Base-by-base conservation (phyloP, 2,113 vertebrate species). In the Bubo blakistoni region DNA sequence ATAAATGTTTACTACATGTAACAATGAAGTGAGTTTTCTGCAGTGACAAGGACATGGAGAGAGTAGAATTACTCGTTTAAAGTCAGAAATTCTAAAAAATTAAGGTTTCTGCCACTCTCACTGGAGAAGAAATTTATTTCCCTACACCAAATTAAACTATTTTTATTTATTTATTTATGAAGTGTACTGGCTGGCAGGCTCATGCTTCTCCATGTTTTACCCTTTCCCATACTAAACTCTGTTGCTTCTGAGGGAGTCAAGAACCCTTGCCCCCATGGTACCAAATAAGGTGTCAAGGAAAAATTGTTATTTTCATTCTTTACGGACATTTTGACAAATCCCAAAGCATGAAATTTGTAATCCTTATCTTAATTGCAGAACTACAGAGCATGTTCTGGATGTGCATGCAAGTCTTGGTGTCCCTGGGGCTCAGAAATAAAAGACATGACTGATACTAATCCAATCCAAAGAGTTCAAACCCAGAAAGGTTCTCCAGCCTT, bases 241-340 rank as follows among this genome's bases (percentile, higher is more conserved):
- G 10, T 25, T 92, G 25, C 59, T 80, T 77, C 38, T 47, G 57
- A 29, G 24, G 9, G 26, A 81, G 8, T 4, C 34, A 15, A 59
- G 19, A 79, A 73, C 13, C 11, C 21, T 93, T 89, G 11, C 3
- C 10, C 27, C 14, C 4, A 65, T 24, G 32, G 27, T 25, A 73
- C 6, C 30, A 61, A 73, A 77, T 63, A 29, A 26, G 0, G 0
- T 47, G 8, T 46, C 0, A 3, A 26, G 22, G 26, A 42, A 81
- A 92, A 94, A 12, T 7, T 24, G 8, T 55, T 86, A 38, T 40
- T 85, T 90, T 72, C 49, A 86, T 55, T 16, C n/a, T 87, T 94
- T 40, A 63, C 17, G 63, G 49, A 24, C 29, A 71, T 91, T 86
- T 94, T 84, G 42, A 74, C 24, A 84, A 89, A 86, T 84, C 29